Conservation (phyloP, 2,113 vertebrate genomes). For the cattle (Bos taurus) region DNA sequence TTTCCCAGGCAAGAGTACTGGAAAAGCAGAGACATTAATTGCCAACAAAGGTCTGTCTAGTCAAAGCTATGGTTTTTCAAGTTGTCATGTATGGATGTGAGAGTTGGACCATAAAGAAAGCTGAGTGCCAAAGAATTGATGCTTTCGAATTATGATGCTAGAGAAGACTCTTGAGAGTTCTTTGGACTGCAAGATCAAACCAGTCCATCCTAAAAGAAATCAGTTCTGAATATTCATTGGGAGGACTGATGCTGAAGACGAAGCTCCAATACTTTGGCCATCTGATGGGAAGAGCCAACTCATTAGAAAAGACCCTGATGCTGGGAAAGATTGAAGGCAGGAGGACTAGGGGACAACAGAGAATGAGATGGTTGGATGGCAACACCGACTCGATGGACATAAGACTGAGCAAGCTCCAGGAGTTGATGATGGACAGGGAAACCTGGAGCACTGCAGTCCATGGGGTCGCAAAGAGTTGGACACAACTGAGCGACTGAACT, state of each 20-base stretch:
- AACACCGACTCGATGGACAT: neutral
- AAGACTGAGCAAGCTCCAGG: neutral
- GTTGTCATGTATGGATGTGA: neutral
- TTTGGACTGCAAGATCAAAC: neutral
- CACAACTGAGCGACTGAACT: neutral
- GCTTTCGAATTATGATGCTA: neutral
- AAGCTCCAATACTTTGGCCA: neutral
- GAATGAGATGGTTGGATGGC: neutral
- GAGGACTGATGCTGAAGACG: neutral
- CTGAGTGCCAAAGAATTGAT: rapidly evolving
- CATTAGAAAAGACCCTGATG: neutral
- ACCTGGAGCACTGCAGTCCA: neutral
- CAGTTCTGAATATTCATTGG: neutral
- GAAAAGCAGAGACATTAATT: neutral
- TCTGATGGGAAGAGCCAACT: neutral
- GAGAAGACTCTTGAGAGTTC: neutral
- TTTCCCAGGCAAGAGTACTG: no score
- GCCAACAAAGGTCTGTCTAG: neutral
- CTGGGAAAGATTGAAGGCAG: neutral
- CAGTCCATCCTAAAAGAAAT: neutral
- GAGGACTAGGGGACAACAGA: neutral
- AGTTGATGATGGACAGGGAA: neutral
- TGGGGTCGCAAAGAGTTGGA: neutral
- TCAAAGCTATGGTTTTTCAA: neutral
- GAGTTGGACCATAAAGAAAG: neutral